Evolutionary conservation across 2,797 vertebrate genomes (phyloP), one percentile per base, ranked within the genome.

Genomic region (Denticeps clupeoides): DNA sequence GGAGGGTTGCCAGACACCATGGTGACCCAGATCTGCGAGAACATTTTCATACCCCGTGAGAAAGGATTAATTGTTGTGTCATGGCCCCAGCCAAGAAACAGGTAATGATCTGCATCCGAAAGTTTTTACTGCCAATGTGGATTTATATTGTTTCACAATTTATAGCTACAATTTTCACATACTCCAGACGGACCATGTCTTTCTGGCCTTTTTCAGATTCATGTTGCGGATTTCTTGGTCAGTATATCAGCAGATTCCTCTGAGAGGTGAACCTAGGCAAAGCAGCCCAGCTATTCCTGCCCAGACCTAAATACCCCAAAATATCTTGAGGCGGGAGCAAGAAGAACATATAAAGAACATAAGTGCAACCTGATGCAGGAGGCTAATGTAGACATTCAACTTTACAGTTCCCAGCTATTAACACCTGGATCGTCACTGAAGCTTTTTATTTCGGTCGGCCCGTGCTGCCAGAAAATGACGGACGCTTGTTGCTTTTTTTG

Each of bases 81-180:
- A 45, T 25, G 42, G 26, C 49, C 50, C 31, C 19, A 63, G 68
- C 73, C 69, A 80, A 74, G 55, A 71, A 68, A 68, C 63, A 71
- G 76, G 64, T 73, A n/a, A n/a, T 62, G 62, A 77, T 73, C 73
- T 82, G 79, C 69, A 81, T 85, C 81, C 77, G 77, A 81, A 83
- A 80, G 55, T 59, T 71, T 80, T 78, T 67, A 79, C 63, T 63
- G 65, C 61, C 60, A 61, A 51, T 68, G 60, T 51, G 59, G 71
- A 79, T 77, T 80, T 81, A 74, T 81, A 74, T 73, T 64, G 67
- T 58, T 59, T 69, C 53, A 69, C 71, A 80, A 84, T 84, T 82
- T 83, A 85, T 65, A 55, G 49, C 69, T 49, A 2, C 55, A 62
- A 75, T 82, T 79, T 78, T 81, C 79, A 79, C 54, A 66, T 69